Evolutionary conservation across 2,797 vertebrate species (phyloP).

Genomic region (Falco novaeseelandiae): DNA sequence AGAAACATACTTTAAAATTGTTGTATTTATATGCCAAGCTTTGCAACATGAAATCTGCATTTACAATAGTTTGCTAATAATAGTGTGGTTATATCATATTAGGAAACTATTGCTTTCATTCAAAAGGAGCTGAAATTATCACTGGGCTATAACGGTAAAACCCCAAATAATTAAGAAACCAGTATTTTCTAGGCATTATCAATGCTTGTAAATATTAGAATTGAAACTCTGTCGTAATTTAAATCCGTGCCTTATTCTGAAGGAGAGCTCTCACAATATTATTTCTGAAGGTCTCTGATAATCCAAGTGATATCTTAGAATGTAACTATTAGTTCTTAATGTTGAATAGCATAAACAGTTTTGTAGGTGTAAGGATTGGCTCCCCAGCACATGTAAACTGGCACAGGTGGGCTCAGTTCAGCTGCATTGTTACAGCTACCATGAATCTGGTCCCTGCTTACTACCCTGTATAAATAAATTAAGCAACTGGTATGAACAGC

Average conservation of each 20-base stretch:
- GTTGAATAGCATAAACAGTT: not conserved
- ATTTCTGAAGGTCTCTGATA: not conserved
- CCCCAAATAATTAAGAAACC: not conserved
- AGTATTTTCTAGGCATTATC: not conserved
- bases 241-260: not conserved
- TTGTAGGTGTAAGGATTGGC: not conserved
- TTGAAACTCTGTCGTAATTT: not conserved
- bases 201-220: not conserved
- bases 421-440: not conserved
- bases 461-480: not conserved
- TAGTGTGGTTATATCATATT: not conserved
- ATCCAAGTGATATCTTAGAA: not conserved
- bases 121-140: not conserved
- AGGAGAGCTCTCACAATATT: not conserved
- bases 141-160: not conserved
- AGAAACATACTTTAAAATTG: not conserved
- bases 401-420: not conserved
- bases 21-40: not conserved
- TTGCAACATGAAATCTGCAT: not conserved
- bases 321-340: not conserved
- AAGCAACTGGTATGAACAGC: not conserved
- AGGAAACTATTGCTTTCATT: not conserved
- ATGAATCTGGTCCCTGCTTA: not conserved
- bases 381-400: accelerated
- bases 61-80: not conserved